Evolutionary conservation across 1,140 invertebrate genomes (phyloP), one percentile per base, ranked within the genome.

Genomic region (Papilio polyxenes): DNA sequence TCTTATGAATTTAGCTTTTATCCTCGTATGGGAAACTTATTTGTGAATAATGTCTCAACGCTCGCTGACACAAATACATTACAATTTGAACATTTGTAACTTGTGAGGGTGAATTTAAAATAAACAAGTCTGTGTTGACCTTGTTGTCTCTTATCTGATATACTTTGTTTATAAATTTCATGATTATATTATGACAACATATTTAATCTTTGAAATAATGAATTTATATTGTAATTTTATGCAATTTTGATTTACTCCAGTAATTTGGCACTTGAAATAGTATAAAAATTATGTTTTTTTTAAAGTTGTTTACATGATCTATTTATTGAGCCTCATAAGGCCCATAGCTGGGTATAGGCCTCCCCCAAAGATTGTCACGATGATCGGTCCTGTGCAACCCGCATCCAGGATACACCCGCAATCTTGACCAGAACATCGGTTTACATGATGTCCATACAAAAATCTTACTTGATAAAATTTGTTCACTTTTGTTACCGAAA

Each of bases 151-250:
- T 80, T 80, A 80, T 80, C 78, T 31, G 56, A 48, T 80, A 80
- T 80, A 23, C 78, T 23, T 69, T 80, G 78, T 80, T 80, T 80
- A 80, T 69, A 80, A 80, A 80, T 49, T 65, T 80, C 1, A 62
- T 69, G 78, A 80, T 80, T 69, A 31, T 69, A 48, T 44, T 65
- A 23, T 69, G 69, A 80, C 59, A 69, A 80, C 78, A 80, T 80
- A 11, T 79, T 51, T 80, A 49, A 80, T 80, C 75, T 77, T 48
- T 77, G 49, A 56, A 77, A 56, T 77, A 77, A 77, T 31, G 11
- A 49, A 76, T n/a, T 51, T 53, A 23, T 48, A 56, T 53, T 49
- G 75, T 76, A 31, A 51, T 15, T 48, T 76, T 56, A 77, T 77
- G 75, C 75, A 56, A 8, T 44, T 77, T 75, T 75, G n/a, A 51